Base-by-base conservation (phyloP, 2,888 invertebrate genomes). In the Diplolepis rosae region DNA sequence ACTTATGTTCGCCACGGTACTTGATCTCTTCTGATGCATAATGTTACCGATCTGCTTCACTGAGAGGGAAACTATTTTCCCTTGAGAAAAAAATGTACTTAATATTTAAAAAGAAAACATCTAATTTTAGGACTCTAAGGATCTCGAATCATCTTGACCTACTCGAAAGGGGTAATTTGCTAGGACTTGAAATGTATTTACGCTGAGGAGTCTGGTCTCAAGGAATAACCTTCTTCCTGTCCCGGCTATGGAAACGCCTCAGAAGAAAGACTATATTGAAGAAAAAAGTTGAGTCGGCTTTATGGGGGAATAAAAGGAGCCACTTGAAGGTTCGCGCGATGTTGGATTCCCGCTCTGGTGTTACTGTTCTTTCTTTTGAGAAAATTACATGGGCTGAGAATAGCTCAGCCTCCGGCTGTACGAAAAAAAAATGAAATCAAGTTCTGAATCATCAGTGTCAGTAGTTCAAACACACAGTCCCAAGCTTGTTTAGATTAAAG, bases 321-420 rank as follows among this genome's bases (percentile, higher is more conserved):
- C 18, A 56, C 32, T 56, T 56, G 30, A 32, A 56, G 15, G 32
- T 13, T 22, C 5, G 11, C 32, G 32, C 35, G 27, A 51, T 51
- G 28, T 27, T 51, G 27, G 28, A 51, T 51, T 51, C 51, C 13
- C 27, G 51, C 51, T 56, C 32, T 30, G 54, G 18, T 56, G 54
- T 56, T 32, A 18, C 54, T 56, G 7, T 11, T 56, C 54, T 56
- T 56, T 56, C 51, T 51, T 45, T 56, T 32, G 35, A 35, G 54
- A 56, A 56, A 56, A 56, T 56, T 56, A 32, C 54, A 56, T 56
- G 54, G 54, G 1, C 22, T 32, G 54, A 35, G 32, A 56, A 32
- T 56, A 56, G 54, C 32, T 56, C 13, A 13, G 51, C 45, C 45
- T 45, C 9, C 45, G 45, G 45, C 45, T 45, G 18, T 15, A 45